These are phyloP conservation scores for Meloe dianella DNA, from an alignment of 2,888 invertebrate species.

Conservation along the genomic window DNA sequence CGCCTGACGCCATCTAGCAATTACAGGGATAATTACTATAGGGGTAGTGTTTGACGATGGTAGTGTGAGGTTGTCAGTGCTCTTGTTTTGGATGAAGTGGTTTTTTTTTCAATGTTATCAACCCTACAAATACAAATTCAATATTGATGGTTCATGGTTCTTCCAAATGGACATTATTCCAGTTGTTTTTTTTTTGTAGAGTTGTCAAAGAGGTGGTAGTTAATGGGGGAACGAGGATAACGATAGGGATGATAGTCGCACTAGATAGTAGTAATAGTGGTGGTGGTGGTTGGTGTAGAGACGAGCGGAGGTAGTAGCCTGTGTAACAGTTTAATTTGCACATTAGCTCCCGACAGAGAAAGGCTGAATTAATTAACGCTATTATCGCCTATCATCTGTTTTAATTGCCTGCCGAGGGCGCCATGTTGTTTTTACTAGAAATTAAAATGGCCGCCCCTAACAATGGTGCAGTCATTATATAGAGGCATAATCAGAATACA, in stretches of 20 bases:
- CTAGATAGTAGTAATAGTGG: not conserved
- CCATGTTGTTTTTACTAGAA: slow-evolving; percentile 62
- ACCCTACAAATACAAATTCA: too few relatives aligned
- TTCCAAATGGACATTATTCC: not conserved
- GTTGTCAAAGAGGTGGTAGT: slow-evolving; percentile 15
- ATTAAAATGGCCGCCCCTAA: slow-evolving; percentile 61
- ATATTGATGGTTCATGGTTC: not conserved
- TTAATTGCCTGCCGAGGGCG: slow-evolving; percentile 61
- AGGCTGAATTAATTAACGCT: slow-evolving; percentile 62
- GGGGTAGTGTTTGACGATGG: not conserved
- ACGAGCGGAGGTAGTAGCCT: slow-evolving; percentile 33
- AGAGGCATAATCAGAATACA: slow-evolving; percentile 59
- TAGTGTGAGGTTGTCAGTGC: not conserved
- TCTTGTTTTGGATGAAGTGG: too few relatives aligned
- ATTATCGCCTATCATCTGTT: slow-evolving; percentile 63
- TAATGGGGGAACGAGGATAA: not conserved
- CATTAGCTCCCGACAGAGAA: slow-evolving; percentile 61
- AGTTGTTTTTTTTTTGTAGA: slow-evolving; percentile 3
- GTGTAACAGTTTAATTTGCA: slow-evolving; percentile 63
- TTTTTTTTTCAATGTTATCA: too few relatives aligned
- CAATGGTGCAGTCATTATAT: slow-evolving; percentile 60
- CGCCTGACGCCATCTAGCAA: slow-evolving; percentile 58
- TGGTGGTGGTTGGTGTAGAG: slow-evolving; percentile 4
- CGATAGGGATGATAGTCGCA: slow-evolving; percentile 6
- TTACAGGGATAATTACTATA: slow-evolving; percentile 57